These are phyloP conservation scores for Saccostrea echinata DNA, from an alignment of 1,140 invertebrate genomes.

Conservation along the genomic window DNA sequence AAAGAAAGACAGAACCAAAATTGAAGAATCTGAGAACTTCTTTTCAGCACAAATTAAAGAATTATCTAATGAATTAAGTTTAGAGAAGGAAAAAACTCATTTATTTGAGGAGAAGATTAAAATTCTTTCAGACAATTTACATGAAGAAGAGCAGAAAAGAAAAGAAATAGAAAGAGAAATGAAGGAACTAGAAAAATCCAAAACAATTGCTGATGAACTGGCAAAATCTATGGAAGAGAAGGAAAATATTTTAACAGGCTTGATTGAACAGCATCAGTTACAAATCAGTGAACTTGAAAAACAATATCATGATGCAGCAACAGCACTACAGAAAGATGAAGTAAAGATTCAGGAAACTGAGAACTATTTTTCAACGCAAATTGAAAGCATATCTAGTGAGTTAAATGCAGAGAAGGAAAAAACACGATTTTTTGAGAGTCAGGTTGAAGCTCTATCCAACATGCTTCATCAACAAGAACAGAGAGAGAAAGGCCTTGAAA, in stretches of 20 bases:
- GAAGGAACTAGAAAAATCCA: neutral
- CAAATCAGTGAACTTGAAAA: neutral
- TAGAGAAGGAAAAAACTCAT: neutral
- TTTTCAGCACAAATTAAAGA: neutral
- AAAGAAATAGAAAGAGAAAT: neutral
- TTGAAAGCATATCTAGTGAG: neutral
- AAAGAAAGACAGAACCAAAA: neutral
- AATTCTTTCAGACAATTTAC: neutral
- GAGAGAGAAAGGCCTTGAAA: constrained; percentile 26
- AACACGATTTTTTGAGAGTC: neutral
- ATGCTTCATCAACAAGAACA: neutral
- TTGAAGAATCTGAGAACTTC: neutral
- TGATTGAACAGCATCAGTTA: neutral
- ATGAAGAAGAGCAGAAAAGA: neutral
- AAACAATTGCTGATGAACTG: neutral
- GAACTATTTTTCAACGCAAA: neutral
- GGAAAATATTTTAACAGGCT: neutral
- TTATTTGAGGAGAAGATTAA: neutral
- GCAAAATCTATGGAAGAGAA: neutral
- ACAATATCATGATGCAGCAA: neutral
- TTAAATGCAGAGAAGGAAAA: neutral
- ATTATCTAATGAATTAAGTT: neutral
- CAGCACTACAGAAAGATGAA: neutral
- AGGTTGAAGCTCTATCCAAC: neutral
- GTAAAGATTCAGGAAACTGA: neutral